Evolutionary conservation across 2,797 vertebrate species (phyloP), one percentile per base, ranked within the genome.

Genomic region (Danio aesculapii): DNA sequence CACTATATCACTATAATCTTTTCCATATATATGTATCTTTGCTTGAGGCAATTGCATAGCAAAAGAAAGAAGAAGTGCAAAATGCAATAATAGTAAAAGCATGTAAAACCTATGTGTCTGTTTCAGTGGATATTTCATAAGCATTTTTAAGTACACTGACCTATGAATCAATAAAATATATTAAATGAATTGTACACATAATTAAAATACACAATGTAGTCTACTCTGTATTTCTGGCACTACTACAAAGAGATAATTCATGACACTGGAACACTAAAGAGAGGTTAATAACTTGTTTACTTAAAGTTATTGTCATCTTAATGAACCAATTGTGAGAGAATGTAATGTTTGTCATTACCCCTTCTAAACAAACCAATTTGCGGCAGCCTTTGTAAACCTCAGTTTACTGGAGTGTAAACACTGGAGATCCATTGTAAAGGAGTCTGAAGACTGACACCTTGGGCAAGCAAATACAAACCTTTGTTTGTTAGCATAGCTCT

Each of bases 391-490:
- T 46, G 82, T 71, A 71, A 71, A 75, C 66, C 52, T 68, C 9
- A 41, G 62, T 75, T 59, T 44, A 43, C 61, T 70, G 58, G 50
- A 58, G 62, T 61, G 73, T 85, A 83, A 85, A 85, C 84, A 85
- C 55, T 67, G 76, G 55, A 21, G 11, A 16, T 64, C 76, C 53
- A 55, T 80, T 83, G 77, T 80, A 50, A 73, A 17, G 46, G 67
- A 77, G 72, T 61, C 21, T 80, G 73, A 76, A 57, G 84, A 83
- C 52, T 61, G 63, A 85, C 81, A 83, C 77, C 84, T 77, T 77
- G 77, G 77, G 84, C 81, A 83, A 85, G 81, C 77, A 77, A 85
- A 85, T 81, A 85, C 73, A 77, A 19, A 72, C 47, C 77, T 85
- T 85, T 83, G 84, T 85, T 30, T 85, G 76, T 50, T 52, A 71